Percentiles rank a stretch among this genome's conserved stretches.
These are phyloP conservation scores for Syritta pipiens DNA, from an alignment of 2,888 invertebrate species.

Conservation along the genomic window DNA sequence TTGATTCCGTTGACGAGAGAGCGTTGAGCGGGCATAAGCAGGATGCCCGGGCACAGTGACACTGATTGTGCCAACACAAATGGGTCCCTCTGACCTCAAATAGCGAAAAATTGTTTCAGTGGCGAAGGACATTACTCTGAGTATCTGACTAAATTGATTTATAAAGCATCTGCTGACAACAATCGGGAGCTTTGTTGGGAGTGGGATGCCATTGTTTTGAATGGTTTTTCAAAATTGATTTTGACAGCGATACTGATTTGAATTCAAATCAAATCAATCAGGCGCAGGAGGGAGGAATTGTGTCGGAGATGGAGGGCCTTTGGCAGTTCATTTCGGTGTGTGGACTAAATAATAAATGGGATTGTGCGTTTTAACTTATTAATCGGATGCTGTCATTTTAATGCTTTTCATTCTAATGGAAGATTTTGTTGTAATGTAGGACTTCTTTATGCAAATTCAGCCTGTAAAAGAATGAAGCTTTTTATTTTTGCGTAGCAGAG, in stretches of 20 bases:
- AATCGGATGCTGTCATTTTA: too few species aligned
- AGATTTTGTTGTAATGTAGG: too few species aligned
- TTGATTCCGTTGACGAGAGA: background rate
- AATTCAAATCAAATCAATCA: slow-evolving; percentile 21
- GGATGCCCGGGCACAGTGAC: background rate
- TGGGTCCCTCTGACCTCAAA: slow-evolving; percentile 19
- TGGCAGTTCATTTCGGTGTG: too few species aligned
- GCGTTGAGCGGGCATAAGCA: background rate
- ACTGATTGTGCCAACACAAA: background rate
- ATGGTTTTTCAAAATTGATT: background rate
- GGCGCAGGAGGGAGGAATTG: background rate
- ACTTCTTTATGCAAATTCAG: too few species aligned
- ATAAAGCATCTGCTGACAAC: slow-evolving; percentile 28
- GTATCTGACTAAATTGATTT: slow-evolving; percentile 39
- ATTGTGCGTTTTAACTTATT: too few species aligned
- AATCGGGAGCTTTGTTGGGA: background rate
- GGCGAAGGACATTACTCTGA: background rate
- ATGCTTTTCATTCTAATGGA: too few species aligned
- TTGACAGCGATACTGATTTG: slow-evolving; percentile 20
- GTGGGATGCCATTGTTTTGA: background rate
- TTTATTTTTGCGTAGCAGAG: too few species aligned
- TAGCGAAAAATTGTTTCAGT: slow-evolving; percentile 10
- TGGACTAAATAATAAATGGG: too few species aligned
- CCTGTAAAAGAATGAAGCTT: too few species aligned
- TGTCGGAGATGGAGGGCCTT: background rate